These are phyloP conservation scores for Cylloceria caligata DNA, from an alignment of 2,888 invertebrate genomes.

Conservation along the genomic window DNA sequence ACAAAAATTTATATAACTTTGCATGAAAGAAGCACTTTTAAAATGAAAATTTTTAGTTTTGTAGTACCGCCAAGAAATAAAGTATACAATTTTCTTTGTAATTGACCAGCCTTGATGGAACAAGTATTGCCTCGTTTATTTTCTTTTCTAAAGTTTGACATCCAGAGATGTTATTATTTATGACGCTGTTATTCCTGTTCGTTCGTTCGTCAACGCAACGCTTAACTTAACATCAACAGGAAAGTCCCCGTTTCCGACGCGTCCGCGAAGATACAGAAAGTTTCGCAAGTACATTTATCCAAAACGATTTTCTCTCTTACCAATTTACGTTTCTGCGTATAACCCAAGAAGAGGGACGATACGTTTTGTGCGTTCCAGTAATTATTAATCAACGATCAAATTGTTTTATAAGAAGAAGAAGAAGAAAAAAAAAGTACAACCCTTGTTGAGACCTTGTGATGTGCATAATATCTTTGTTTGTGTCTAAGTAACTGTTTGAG, in stretches of 20 bases:
- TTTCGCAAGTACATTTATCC: background rate
- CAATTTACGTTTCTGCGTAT: conserved; percentile 43
- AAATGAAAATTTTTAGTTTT: conserved; percentile 76
- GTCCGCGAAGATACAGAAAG: conserved; percentile 14
- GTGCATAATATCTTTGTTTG: conserved; percentile 73
- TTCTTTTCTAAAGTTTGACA: conserved; percentile 28
- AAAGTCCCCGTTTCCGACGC: conserved; percentile 1
- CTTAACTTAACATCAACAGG: background rate
- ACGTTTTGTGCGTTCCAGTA: conserved; percentile 52
- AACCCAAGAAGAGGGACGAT: conserved; percentile 17
- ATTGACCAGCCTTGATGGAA: conserved; percentile 53
- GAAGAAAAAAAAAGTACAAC: conserved; percentile 50
- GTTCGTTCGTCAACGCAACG: background rate
- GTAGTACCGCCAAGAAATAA: conserved; percentile 79
- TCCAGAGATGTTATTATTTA: background rate
- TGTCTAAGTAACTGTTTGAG: conserved; percentile 68
- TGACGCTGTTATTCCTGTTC: background rate
- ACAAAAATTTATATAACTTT: conserved; percentile 74
- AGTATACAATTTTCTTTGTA: conserved; percentile 79
- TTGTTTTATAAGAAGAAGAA: too few species aligned
- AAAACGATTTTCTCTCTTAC: conserved; percentile 65
- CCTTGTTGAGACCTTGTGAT: conserved; percentile 70
- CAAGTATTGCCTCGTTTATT: conserved; percentile 40
- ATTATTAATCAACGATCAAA: conserved; percentile 29
- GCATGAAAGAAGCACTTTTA: conserved; percentile 78